A percentile compares a stretch with the other conserved stretches of the same genome.
phyloP scores from a whole-genome alignment of 2,888 invertebrate species.

The Trisateles emortualis region DNA sequence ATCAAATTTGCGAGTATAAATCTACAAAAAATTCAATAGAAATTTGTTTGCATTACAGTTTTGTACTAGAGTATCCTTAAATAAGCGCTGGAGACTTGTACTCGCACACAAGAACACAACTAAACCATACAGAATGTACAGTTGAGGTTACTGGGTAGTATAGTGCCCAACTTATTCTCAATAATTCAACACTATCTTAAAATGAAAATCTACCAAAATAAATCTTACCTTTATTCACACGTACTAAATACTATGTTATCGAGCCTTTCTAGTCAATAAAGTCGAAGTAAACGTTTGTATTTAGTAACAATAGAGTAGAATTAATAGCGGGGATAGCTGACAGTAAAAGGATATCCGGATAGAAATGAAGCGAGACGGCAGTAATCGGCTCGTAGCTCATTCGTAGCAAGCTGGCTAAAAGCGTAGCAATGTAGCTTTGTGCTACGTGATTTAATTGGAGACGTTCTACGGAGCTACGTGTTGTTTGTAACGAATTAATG shows the following conservation, averaged over 20 bases:
- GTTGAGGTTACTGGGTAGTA: too few relatives aligned
- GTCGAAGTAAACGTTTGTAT: conserved; percentile 21
- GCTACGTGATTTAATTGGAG: conserved; percentile 43
- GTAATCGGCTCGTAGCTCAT: conserved; percentile 26
- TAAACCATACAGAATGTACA: too few relatives aligned
- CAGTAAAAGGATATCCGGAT: conserved; percentile 20
- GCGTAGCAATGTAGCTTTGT: conserved; percentile 40
- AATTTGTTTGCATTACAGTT: too few relatives aligned
- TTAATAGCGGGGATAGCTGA: conserved; percentile 16
- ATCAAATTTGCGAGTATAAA: too few relatives aligned
- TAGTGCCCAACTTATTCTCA: too few relatives aligned
- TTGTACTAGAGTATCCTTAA: too few relatives aligned
- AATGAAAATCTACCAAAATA: too few relatives aligned
- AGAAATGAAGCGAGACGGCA: conserved; percentile 29
- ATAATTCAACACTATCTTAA: too few relatives aligned
- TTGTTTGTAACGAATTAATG: background rate
- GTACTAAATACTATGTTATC: conserved; percentile 17
- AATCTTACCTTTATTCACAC: background rate
- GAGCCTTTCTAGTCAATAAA: conserved; percentile 33
- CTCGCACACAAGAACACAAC: too few relatives aligned
- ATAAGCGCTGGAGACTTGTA: too few relatives aligned
- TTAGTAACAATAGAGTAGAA: conserved; percentile 22
- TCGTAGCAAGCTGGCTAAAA: conserved; percentile 34
- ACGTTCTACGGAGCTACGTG: conserved; percentile 21
- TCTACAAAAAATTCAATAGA: too few relatives aligned